phyloP scores from a whole-genome alignment of 2,113 vertebrate genomes.

The Saguinus midas region DNA sequence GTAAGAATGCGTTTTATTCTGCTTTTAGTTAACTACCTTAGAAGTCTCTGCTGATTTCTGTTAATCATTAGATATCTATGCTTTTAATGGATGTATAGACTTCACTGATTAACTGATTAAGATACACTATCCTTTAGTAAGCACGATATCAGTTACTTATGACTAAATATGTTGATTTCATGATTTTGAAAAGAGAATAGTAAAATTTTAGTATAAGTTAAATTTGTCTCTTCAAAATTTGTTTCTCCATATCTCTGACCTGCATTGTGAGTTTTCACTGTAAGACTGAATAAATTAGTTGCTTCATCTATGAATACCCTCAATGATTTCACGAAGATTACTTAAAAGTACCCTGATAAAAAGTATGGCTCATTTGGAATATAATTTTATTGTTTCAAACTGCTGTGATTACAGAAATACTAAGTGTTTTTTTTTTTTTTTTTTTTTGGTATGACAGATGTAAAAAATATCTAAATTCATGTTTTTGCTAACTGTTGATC shows the following conservation, averaged over 20 bases:
- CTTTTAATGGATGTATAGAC: background rate
- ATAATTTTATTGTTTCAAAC: background rate
- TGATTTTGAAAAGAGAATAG: background rate
- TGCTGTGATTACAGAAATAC: background rate
- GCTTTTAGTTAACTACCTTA: background rate
- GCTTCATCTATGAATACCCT: background rate
- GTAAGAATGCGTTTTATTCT: background rate
- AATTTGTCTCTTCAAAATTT: background rate
- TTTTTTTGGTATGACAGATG: background rate
- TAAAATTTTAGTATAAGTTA: background rate
- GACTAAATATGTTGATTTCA: background rate
- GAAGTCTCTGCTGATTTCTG: background rate
- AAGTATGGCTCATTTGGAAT: background rate
- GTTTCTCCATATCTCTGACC: background rate
- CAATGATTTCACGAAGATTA: background rate
- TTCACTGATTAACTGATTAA: background rate
- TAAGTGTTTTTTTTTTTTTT: background rate
- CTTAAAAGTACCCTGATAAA: background rate
- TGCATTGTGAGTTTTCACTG: background rate
- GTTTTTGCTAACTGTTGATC: background rate
- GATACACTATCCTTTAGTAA: background rate
- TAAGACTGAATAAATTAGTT: background rate
- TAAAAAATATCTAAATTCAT: background rate
- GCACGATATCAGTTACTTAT: background rate
- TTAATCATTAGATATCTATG: background rate